Conservation (phyloP, 2,888 invertebrate genomes). For the Athrips mouffetella region DNA sequence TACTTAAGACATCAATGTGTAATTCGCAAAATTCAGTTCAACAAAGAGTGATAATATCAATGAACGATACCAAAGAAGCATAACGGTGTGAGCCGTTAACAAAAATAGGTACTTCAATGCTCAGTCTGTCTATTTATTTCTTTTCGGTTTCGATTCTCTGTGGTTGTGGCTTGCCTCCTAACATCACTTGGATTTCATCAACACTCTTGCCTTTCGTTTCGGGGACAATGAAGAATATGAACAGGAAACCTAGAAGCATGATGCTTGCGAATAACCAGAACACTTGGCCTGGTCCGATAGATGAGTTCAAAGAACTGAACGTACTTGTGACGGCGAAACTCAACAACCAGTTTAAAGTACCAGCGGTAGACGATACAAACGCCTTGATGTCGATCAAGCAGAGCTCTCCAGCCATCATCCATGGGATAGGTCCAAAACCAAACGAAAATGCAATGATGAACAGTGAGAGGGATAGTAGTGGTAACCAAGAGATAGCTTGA, state of each 20-base stretch:
- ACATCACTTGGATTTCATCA: slow-evolving; percentile 80
- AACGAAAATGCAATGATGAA: slow-evolving; percentile 90
- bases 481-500: slow-evolving; percentile 82
- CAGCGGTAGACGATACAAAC: slow-evolving; percentile 86
- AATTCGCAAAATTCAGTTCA: not conserved
- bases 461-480: slow-evolving; percentile 83
- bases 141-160: slow-evolving; percentile 43
- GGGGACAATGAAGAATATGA: slow-evolving; percentile 82
- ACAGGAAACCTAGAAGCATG: slow-evolving; percentile 81
- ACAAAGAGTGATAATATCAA: slow-evolving; percentile 9
- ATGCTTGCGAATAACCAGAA: slow-evolving; percentile 87
- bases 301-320: slow-evolving; percentile 76
- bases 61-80: slow-evolving; percentile 34
- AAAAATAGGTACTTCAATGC: slow-evolving; percentile 34
- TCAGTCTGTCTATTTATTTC: slow-evolving; percentile 58
- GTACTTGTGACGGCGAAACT: slow-evolving; percentile 89
- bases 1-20: too few species aligned
- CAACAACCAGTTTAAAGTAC: slow-evolving; percentile 89
- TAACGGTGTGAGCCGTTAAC: slow-evolving; percentile 25
- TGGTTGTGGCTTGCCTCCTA: slow-evolving; percentile 54
- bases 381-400: slow-evolving; percentile 89
- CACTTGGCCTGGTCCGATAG: slow-evolving; percentile 80
- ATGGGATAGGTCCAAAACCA: slow-evolving; percentile 93
- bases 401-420: slow-evolving; percentile 90
- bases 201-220: slow-evolving; percentile 85